Evolutionary conservation across 2,888 invertebrate genomes (phyloP).

Genomic region (Chironomus tentans): DNA sequence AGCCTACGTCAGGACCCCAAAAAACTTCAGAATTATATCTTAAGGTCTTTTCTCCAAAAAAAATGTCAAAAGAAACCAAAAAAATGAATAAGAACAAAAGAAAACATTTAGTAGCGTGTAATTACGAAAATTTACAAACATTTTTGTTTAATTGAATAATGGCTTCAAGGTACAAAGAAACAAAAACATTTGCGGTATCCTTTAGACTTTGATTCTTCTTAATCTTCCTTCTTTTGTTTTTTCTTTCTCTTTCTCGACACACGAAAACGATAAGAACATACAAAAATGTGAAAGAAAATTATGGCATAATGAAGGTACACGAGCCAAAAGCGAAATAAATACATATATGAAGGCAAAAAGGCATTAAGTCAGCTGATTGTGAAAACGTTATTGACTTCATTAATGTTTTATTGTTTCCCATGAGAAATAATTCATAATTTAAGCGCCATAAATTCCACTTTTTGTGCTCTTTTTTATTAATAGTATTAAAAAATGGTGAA

Average conservation of each 20-base stretch:
- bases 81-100: too few species aligned
- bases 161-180: too few species aligned
- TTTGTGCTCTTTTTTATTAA: background rate
- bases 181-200: too few species aligned
- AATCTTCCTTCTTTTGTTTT: background rate
- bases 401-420: slow-evolving; percentile 24
- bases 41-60: too few species aligned
- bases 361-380: slow-evolving; percentile 1
- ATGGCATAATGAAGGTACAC: background rate
- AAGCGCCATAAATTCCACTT: slow-evolving; percentile 20
- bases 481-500: background rate
- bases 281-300: background rate
- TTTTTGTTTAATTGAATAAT: too few species aligned
- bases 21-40: too few species aligned
- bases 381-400: slow-evolving; percentile 24
- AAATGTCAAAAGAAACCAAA: too few species aligned
- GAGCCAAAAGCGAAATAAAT: background rate
- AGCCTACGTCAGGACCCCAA: too few species aligned
- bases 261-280: background rate
- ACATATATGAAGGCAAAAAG: background rate
- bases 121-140: too few species aligned
- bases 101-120: too few species aligned
- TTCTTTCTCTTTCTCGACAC: background rate
- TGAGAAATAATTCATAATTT: slow-evolving; percentile 26
- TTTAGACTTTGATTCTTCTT: background rate